Base-by-base conservation (phyloP, 2,113 vertebrate species). In the Triplophysa tibetana region DNA sequence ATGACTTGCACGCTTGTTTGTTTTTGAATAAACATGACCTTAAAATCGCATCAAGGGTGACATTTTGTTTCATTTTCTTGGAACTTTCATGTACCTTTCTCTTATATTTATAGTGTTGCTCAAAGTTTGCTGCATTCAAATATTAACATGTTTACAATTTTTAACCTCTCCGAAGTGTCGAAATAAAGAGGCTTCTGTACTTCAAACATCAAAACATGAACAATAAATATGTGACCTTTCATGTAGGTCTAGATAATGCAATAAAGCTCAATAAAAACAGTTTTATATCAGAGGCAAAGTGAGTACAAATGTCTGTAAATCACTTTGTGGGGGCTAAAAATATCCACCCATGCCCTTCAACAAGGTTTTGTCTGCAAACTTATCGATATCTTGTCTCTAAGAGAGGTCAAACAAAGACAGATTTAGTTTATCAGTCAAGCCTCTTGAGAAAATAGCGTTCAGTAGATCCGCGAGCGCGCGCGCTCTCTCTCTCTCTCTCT, bases 361-460 rank as follows among this genome's bases (percentile, higher is more conserved):
- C 41, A 63, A 29, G 72, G 58, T 26, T 63, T 16, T 21, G 58
- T 2, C n/a, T 12, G 12, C n/a, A 14, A 70, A 50, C 24, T 16
- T 29, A 43, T 58, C 10, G 21, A 73, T 11, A n/a, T 50, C 21
- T 62, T 8, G 69, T 75, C 41, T 63, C 24, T 8, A 48, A 38
- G 41, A 16, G n/a, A 29, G 60, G 72, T 26, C 72, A 48, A 7
- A 26, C 8, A 21, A 58, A 21, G 54, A 58, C 23, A 63, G 23
- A 63, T 48, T 45, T 63, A 48, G 72, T 58, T 75, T 63, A 75
- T 75, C 72, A 63, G 23, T 29, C 16, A 75, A 73, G 21, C 2
- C 13, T 17, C 13, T 4, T 75, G 72, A 23, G 41, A 63, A 63
- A 63, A 63, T 5, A 63, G 1, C 58, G 48, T 62, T 23, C 41